phyloP scores from a whole-genome alignment of 1,140 invertebrate genomes.

The Caenorhabditis brenneri region DNA sequence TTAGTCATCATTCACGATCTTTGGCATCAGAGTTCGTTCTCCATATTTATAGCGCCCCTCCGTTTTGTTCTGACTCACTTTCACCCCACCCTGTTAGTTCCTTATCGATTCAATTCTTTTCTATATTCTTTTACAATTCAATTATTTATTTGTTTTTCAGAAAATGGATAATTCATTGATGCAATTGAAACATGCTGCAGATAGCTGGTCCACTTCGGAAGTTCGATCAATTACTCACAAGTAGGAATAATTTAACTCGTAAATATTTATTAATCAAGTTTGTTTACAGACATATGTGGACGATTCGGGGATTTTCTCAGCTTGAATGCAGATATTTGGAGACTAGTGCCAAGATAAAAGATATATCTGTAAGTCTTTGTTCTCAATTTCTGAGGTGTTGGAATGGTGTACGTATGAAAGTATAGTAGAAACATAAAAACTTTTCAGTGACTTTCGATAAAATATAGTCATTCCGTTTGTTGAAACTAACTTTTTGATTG shows the following conservation, averaged over 20 bases:
- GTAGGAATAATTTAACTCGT: neutral
- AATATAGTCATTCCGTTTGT: too few relatives aligned
- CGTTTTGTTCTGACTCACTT: neutral
- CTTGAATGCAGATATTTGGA: conserved; percentile 70
- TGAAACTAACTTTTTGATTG: neutral
- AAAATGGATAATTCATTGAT: conserved; percentile 48
- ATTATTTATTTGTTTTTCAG: neutral
- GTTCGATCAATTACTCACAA: conserved; percentile 62
- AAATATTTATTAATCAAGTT: neutral
- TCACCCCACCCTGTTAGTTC: neutral
- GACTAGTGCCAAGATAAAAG: conserved; percentile 65
- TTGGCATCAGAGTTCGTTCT: neutral
- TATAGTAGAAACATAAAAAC: too few relatives aligned
- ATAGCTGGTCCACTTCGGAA: conserved; percentile 65
- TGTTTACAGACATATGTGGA: conserved; percentile 63
- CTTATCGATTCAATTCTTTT: neutral
- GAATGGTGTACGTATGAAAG: too few relatives aligned
- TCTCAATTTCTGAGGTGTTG: too few relatives aligned
- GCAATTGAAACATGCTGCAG: conserved; percentile 57
- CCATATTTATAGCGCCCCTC: neutral
- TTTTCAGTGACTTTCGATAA: too few relatives aligned
- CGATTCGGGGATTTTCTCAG: conserved; percentile 67
- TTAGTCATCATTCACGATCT: conserved; percentile 20
- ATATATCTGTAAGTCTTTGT: conserved; percentile 57
- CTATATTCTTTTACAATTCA: neutral